A percentile compares a stretch with the other conserved stretches of the same genome.
phyloP scores from a whole-genome alignment of 2,113 vertebrate genomes.

The Saguinus midas region DNA sequence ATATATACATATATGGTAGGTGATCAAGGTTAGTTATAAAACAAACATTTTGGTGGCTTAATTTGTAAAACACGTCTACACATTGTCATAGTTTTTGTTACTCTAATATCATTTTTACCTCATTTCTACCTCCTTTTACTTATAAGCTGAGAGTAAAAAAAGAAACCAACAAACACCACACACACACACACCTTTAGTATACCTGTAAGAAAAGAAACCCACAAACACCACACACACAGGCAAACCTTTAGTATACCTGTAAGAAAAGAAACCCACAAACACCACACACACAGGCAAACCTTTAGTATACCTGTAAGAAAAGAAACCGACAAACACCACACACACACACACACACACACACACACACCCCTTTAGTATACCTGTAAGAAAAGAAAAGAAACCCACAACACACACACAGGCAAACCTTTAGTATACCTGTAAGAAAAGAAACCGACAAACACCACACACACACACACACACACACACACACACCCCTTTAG shows the following conservation, averaged over 20 bases:
- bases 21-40: conserved; percentile 13
- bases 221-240: no score
- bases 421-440: not conserved
- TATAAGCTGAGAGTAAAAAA: not conserved
- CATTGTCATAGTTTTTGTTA: not conserved
- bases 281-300: no score
- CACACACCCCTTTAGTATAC: no score
- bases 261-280: not conserved
- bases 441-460: not conserved
- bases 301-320: not conserved
- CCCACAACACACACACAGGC: not conserved
- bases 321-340: not conserved
- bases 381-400: no score
- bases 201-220: not conserved
- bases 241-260: not conserved
- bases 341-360: no score
- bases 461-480: no score
- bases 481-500: no score
- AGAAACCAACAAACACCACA: not conserved
- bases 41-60: not conserved
- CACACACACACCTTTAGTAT: no score
- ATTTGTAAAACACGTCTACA: not conserved
- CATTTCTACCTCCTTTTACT: not conserved
- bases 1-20: not conserved
- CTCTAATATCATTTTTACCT: no score